A percentile compares a stretch with the other conserved stretches of the same genome.
Evolutionary conservation across 2,888 invertebrate species (phyloP).

Genomic region (Carterocephalus palaemon): DNA sequence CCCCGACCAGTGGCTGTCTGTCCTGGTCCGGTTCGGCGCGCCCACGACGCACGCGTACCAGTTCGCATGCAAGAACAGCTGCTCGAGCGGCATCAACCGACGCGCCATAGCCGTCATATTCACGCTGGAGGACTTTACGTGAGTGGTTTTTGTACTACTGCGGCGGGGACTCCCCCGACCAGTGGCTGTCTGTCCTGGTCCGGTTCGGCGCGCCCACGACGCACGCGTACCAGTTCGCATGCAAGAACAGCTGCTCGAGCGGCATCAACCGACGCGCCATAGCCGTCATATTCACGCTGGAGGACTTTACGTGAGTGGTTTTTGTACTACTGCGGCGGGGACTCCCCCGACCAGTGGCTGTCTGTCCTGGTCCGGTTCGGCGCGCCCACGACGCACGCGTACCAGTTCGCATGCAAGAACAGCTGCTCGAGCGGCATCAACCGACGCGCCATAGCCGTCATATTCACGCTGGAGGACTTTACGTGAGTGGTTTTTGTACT

Average conservation of each 20-base stretch:
- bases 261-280: constrained; percentile 87
- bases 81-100: constrained; percentile 87
- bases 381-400: constrained; percentile 75
- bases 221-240: constrained; percentile 85
- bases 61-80: constrained; percentile 88
- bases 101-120: constrained; percentile 84
- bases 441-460: constrained; percentile 82
- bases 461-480: constrained; percentile 83
- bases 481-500: constrained; percentile 52
- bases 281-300: constrained; percentile 84
- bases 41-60: constrained; percentile 79
- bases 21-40: constrained; percentile 45
- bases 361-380: constrained; percentile 49
- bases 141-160: constrained; percentile 39
- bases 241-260: constrained; percentile 87
- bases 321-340: neutral
- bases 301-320: constrained; percentile 70
- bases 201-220: constrained; percentile 45
- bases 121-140: constrained; percentile 80
- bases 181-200: constrained; percentile 55
- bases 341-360: too few relatives aligned
- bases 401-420: constrained; percentile 87
- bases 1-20: too few relatives aligned
- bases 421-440: constrained; percentile 89
- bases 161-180: too few relatives aligned